A percentile compares a stretch with the other conserved stretches of the same genome.
These are phyloP conservation scores for Cephus spinipes DNA, from an alignment of 2,888 invertebrate genomes.

Conservation along the genomic window DNA sequence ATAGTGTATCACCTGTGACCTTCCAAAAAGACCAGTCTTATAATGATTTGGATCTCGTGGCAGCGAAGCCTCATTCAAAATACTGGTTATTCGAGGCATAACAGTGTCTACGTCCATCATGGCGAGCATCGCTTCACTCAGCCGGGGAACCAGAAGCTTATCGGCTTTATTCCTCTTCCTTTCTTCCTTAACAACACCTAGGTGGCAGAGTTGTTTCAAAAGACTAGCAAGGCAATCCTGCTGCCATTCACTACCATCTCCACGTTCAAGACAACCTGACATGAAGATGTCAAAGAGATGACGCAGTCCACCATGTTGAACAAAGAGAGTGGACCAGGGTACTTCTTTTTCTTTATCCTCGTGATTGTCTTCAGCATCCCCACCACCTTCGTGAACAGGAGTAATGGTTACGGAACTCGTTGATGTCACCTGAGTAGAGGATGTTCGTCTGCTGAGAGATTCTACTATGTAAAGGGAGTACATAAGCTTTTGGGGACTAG, in stretches of 20 bases:
- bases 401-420: constrained; percentile 31
- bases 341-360: constrained; percentile 49
- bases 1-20: constrained; percentile 90
- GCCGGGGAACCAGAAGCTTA: constrained; percentile 76
- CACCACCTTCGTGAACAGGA: constrained; percentile 35
- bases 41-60: constrained; percentile 86
- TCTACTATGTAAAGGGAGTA: constrained; percentile 94
- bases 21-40: constrained; percentile 92
- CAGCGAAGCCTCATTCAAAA: constrained; percentile 87
- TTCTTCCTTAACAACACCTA: constrained; percentile 77
- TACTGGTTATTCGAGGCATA: constrained; percentile 85
- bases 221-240: constrained; percentile 93
- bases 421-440: constrained; percentile 33
- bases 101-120: constrained; percentile 88
- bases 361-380: constrained; percentile 41
- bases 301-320: constrained; percentile 87
- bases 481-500: constrained; percentile 94
- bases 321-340: constrained; percentile 83
- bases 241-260: constrained; percentile 90
- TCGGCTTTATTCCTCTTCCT: constrained; percentile 70
- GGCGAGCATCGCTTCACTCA: constrained; percentile 82
- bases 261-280: constrained; percentile 79
- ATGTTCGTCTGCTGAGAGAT: constrained; percentile 70
- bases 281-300: constrained; percentile 93
- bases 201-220: constrained; percentile 85